Evolutionary conservation across 2,888 invertebrate species (phyloP).

Genomic region (Drosophila meridionalis): DNA sequence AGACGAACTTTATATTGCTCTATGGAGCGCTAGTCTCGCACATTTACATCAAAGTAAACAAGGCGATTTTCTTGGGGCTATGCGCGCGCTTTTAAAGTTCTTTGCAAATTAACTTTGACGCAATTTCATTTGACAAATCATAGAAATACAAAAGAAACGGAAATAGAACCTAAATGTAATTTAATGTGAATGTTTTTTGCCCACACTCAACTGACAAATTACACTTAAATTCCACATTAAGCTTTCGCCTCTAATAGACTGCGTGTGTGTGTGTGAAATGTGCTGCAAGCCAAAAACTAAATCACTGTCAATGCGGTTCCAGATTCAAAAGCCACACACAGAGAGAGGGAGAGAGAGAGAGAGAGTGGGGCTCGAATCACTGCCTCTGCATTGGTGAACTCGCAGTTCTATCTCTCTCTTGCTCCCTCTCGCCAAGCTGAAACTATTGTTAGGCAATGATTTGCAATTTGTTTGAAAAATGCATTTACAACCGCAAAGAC

Average conservation of each 20-base stretch:
- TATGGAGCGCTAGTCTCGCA: not conserved
- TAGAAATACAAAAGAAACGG: conserved; percentile 2
- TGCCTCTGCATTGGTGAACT: conserved; percentile 32
- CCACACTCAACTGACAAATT: conserved; percentile 37
- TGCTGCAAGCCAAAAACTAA: conserved; percentile 71
- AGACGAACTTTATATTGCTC: not conserved
- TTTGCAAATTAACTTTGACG: conserved; percentile 61
- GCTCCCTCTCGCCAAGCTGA: conserved; percentile 9
- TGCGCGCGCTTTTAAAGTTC: conserved; percentile 13
- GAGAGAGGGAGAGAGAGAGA: not conserved
- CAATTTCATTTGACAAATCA: conserved; percentile 47
- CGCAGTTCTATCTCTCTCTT: conserved; percentile 1
- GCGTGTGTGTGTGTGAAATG: conserved; percentile 45
- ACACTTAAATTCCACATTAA: conserved; percentile 50
- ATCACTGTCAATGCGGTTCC: conserved; percentile 76
- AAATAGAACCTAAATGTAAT: conserved; percentile 36
- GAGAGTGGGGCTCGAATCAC: conserved; percentile 47
- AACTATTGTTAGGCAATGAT: conserved; percentile 80
- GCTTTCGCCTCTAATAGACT: conserved; percentile 65
- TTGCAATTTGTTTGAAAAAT: conserved; percentile 82
- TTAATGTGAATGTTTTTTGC: conserved; percentile 14
- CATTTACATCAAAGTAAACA: conserved; percentile 9
- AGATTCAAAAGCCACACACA: conserved; percentile 51
- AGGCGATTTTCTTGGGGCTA: conserved; percentile 17
- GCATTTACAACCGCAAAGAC: conserved; percentile 79